Percentiles rank a stretch among this genome's conserved stretches.
These are phyloP conservation scores for Sternotherus odoratus DNA, from an alignment of 2,797 vertebrate species.

Conservation along the genomic window DNA sequence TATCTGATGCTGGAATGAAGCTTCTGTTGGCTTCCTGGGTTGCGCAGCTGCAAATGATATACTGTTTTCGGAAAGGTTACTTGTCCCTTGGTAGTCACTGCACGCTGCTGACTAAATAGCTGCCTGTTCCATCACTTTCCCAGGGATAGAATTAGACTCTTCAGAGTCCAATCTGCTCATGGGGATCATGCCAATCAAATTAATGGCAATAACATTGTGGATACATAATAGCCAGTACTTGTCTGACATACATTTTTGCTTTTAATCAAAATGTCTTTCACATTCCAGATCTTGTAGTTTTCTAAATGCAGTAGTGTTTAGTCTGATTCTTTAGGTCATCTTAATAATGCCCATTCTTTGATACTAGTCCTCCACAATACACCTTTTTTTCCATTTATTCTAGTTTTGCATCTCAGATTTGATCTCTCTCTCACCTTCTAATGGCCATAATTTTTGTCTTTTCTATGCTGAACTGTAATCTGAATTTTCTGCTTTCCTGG, in stretches of 20 bases:
- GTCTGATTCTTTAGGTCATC: neutral
- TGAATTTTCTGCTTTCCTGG: neutral
- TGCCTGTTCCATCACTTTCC: neutral
- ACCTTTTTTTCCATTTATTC: neutral
- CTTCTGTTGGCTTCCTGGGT: rapidly evolving
- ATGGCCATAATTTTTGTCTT: neutral
- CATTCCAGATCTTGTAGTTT: neutral
- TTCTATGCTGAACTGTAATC: neutral
- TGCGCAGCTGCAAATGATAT: neutral
- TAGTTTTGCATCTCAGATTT: neutral
- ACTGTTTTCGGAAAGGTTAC: neutral
- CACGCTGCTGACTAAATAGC: neutral
- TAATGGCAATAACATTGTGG: neutral
- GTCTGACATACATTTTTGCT: neutral
- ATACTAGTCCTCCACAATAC: too few relatives aligned
- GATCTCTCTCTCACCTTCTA: neutral
- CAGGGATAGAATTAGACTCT: neutral
- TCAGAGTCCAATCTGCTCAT: neutral
- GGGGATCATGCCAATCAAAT: neutral
- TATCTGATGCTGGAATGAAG: neutral
- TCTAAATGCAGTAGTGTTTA: neutral
- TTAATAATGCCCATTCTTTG: too few relatives aligned
- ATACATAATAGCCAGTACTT: neutral
- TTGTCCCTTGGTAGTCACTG: neutral
- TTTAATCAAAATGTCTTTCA: neutral